Percentiles rank a stretch among this genome's conserved stretches.
Evolutionary conservation across 1,140 invertebrate genomes (phyloP).

Genomic region (Octopus sinensis): DNA sequence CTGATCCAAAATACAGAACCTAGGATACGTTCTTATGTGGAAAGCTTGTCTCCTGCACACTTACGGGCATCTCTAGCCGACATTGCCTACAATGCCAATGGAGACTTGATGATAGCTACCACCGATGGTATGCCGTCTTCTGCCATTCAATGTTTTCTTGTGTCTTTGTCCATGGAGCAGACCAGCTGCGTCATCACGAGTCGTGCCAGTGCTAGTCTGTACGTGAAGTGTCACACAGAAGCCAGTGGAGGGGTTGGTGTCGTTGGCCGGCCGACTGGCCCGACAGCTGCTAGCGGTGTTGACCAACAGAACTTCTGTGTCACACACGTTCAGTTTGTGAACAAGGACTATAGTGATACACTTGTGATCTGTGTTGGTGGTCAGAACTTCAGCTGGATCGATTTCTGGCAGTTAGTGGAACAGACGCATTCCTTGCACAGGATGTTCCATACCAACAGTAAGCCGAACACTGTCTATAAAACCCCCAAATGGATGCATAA

Average conservation of each 20-base stretch:
- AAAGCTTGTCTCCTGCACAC: slow-evolving; percentile 72
- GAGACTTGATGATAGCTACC: slow-evolving; percentile 76
- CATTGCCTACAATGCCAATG: slow-evolving; percentile 62
- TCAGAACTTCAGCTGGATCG: slow-evolving; percentile 64
- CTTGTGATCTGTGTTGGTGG: slow-evolving; percentile 70
- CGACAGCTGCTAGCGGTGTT: slow-evolving; percentile 43
- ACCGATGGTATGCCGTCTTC: slow-evolving; percentile 68
- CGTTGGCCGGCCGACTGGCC: slow-evolving; percentile 41
- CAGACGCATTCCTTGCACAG: slow-evolving; percentile 76
- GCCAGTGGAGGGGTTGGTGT: background rate
- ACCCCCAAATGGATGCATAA: slow-evolving; percentile 69
- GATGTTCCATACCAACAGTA: slow-evolving; percentile 67
- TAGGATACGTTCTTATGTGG: slow-evolving; percentile 41
- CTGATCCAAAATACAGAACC: slow-evolving; percentile 33
- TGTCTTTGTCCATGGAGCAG: slow-evolving; percentile 62
- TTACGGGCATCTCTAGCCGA: slow-evolving; percentile 73
- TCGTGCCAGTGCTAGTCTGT: slow-evolving; percentile 78
- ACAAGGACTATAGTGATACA: slow-evolving; percentile 77
- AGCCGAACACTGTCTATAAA: slow-evolving; percentile 54
- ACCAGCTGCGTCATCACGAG: slow-evolving; percentile 61
- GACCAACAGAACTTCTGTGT: slow-evolving; percentile 57
- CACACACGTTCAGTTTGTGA: slow-evolving; percentile 76
- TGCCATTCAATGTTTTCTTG: slow-evolving; percentile 73
- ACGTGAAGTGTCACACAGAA: slow-evolving; percentile 66
- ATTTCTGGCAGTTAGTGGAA: slow-evolving; percentile 83